Conservation (phyloP, 2,113 vertebrate species). For the Zeus faber region DNA sequence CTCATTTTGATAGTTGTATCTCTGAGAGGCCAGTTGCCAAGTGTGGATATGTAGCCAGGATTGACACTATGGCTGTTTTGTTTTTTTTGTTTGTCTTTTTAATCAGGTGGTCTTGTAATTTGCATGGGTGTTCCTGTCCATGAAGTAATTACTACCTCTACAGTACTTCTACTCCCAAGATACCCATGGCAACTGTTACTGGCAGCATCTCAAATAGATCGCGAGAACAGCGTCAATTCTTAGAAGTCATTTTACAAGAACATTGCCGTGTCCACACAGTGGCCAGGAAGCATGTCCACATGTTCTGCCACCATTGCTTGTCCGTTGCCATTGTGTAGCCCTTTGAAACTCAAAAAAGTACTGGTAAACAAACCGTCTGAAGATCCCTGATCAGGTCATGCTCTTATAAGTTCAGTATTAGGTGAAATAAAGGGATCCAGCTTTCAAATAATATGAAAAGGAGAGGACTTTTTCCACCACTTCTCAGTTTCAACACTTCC, state of each 20-base stretch:
- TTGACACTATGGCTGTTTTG: slow-evolving; percentile 5
- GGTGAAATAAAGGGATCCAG: slow-evolving; percentile 63
- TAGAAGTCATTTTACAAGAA: slow-evolving; percentile 29
- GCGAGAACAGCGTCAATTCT: slow-evolving; percentile 10
- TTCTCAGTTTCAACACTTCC: slow-evolving; percentile 40
- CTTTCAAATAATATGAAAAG: slow-evolving; percentile 41
- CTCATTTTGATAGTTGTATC: slow-evolving; percentile 49
- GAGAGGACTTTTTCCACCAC: slow-evolving; percentile 34
- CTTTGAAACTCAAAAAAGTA: slow-evolving; percentile 66
- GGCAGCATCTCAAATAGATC: slow-evolving; percentile 8
- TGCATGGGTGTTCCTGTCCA: slow-evolving; percentile 25
- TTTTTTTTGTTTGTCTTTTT: no score
- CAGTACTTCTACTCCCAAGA: slow-evolving; percentile 4
- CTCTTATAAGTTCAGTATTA: slow-evolving; percentile 42
- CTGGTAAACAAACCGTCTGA: slow-evolving; percentile 64
- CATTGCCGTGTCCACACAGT: slow-evolving; percentile 42
- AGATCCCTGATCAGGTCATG: slow-evolving; percentile 65
- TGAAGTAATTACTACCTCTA: slow-evolving; percentile 23
- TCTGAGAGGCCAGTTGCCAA: slow-evolving; percentile 38
- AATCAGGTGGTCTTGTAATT: slow-evolving; percentile 32
- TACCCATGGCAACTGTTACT: slow-evolving; percentile 6
- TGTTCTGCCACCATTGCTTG: slow-evolving; percentile 36
- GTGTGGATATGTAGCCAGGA: slow-evolving; percentile 24
- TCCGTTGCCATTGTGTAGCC: slow-evolving; percentile 65
- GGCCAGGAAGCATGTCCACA: slow-evolving; percentile 27